Conservation (phyloP, 2,797 vertebrate genomes). For the Pseudomugil gertrudae region DNA sequence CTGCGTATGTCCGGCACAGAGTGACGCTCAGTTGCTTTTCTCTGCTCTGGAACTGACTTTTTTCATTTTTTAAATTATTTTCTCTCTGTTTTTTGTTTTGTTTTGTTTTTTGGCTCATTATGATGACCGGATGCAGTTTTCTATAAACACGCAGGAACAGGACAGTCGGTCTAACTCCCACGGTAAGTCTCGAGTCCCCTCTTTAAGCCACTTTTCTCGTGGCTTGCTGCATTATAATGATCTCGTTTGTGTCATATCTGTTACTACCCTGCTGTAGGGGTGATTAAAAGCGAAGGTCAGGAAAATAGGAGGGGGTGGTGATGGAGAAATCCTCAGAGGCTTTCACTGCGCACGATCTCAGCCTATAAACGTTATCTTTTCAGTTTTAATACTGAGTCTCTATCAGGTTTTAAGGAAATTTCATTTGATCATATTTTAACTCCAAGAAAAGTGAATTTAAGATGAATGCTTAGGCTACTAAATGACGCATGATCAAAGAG, state of each 20-base stretch:
- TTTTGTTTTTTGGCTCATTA: constrained; percentile 20
- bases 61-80: not conserved
- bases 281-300: constrained; percentile 36
- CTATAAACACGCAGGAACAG: constrained; percentile 23
- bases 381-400: not conserved
- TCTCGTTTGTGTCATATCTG: constrained; percentile 24
- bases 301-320: constrained; percentile 24
- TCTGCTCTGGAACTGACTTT: constrained; percentile 1
- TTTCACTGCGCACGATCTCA: not conserved
- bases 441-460: not conserved
- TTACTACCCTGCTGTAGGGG: constrained; percentile 9
- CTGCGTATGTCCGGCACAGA: constrained; percentile 33
- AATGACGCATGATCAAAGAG: not conserved
- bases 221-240: not conserved
- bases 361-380: constrained; percentile 33
- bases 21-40: constrained; percentile 13
- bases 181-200: constrained; percentile 40
- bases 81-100: no score
- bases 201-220: not conserved
- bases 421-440: not conserved
- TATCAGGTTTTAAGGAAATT: constrained; percentile 10
- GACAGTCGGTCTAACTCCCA: constrained; percentile 21
- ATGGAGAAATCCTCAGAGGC: constrained; percentile 2
- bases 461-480: not conserved
- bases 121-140: constrained; percentile 18